phyloP scores from a whole-genome alignment of 2,888 invertebrate species.

The Thera britannica region DNA sequence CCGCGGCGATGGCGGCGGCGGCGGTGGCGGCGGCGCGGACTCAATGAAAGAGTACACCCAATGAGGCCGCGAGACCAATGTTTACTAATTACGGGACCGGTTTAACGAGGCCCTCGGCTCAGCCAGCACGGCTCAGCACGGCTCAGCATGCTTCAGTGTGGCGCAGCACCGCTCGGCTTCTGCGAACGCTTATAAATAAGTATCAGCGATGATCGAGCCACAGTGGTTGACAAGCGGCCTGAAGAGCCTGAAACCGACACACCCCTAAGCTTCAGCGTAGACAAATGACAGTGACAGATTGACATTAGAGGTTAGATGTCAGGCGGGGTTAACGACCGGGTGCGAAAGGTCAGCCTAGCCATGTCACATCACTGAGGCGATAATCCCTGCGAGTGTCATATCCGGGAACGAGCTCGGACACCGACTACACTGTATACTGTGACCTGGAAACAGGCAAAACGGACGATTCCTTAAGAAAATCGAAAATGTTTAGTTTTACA shows the following conservation, averaged over 20 bases:
- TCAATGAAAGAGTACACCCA: slow-evolving; percentile 1
- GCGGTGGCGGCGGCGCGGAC: background rate
- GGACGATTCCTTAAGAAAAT: no score
- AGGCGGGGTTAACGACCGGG: background rate
- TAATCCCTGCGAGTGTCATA: background rate
- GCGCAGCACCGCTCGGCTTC: no score
- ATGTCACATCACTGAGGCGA: background rate
- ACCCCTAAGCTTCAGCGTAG: background rate
- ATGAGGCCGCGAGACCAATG: background rate
- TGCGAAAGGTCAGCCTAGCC: background rate
- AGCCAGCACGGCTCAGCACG: background rate
- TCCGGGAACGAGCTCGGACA: background rate
- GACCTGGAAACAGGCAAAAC: no score
- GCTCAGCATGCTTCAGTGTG: no score
- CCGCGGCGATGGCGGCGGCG: no score
- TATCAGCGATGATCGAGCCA: background rate
- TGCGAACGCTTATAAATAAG: background rate
- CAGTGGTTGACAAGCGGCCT: background rate
- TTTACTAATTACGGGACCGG: background rate
- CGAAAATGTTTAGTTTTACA: no score
- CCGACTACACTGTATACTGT: background rate
- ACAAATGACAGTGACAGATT: slow-evolving; percentile 1
- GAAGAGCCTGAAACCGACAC: background rate
- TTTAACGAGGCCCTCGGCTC: background rate
- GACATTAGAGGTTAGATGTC: background rate